These are phyloP conservation scores for Ursus arctos DNA, from an alignment of 2,113 vertebrate genomes.

Conservation along the genomic window DNA sequence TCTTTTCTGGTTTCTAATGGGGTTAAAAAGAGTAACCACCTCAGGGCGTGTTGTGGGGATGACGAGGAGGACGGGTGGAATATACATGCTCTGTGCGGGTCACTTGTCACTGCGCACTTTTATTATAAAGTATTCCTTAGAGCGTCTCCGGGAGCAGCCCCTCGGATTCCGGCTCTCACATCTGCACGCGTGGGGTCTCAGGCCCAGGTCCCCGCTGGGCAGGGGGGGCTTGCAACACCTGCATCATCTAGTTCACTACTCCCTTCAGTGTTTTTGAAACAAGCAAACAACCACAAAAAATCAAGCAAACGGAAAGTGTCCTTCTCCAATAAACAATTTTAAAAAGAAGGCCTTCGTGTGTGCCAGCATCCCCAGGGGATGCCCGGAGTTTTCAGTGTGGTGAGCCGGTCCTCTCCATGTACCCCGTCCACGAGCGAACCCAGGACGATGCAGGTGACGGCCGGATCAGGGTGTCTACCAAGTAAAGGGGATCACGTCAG, in stretches of 20 bases:
- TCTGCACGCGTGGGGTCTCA: background rate
- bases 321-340: background rate
- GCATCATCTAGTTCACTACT: background rate
- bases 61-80: accelerated
- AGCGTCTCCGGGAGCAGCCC: background rate
- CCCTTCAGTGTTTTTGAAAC: background rate
- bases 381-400: accelerated
- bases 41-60: background rate
- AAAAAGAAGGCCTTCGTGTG: background rate
- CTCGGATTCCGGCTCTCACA: accelerated
- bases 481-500: background rate
- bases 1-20: background rate
- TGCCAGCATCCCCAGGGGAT: accelerated
- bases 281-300: background rate
- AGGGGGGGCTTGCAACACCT: accelerated
- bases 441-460: accelerated
- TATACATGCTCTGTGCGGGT: accelerated
- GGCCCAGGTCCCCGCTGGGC: too few species aligned
- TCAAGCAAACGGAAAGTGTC: background rate
- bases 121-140: background rate
- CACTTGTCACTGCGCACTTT: background rate
- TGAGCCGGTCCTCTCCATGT: background rate
- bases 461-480: background rate
- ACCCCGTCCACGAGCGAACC: background rate
- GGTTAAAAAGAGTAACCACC: too few species aligned